Conservation (phyloP, 2,797 vertebrate genomes). For the Sciaenops ocellatus region DNA sequence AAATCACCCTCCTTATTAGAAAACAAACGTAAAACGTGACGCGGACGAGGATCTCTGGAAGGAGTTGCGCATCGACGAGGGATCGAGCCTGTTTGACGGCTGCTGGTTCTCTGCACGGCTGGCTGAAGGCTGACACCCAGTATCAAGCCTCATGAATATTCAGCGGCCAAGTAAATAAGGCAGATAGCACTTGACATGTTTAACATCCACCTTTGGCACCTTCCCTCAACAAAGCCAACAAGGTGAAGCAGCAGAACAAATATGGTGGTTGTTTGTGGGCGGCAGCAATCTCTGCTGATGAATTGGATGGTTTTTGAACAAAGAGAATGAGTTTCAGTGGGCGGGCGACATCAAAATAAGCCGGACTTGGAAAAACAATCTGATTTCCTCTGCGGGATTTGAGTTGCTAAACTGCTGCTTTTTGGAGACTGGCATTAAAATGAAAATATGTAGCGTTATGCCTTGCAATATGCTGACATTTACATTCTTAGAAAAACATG, state of each 20-base stretch:
- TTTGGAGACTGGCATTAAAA: slow-evolving; percentile 56
- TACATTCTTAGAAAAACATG: slow-evolving; percentile 80
- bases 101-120: slow-evolving; percentile 57
- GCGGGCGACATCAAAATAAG: slow-evolving; percentile 56
- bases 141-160: slow-evolving; percentile 80
- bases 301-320: slow-evolving; percentile 59
- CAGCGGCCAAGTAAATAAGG: slow-evolving; percentile 79
- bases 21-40: slow-evolving; percentile 35
- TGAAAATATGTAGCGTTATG: slow-evolving; percentile 55
- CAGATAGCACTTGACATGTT: slow-evolving; percentile 79
- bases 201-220: slow-evolving; percentile 82
- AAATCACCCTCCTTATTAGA: slow-evolving; percentile 39
- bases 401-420: slow-evolving; percentile 47
- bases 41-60: slow-evolving; percentile 16
- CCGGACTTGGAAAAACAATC: slow-evolving; percentile 50
- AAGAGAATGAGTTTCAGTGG: slow-evolving; percentile 56
- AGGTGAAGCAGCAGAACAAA: slow-evolving; percentile 76
- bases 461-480: slow-evolving; percentile 77
- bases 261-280: slow-evolving; percentile 68
- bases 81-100: slow-evolving; percentile 48
- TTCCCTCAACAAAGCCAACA: slow-evolving; percentile 69
- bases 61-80: slow-evolving; percentile 7
- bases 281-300: slow-evolving; percentile 62
- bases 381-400: slow-evolving; percentile 45
- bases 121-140: slow-evolving; percentile 71